Evolutionary conservation across 1,140 invertebrate species (phyloP).

Genomic region (Berghia stephanieae): DNA sequence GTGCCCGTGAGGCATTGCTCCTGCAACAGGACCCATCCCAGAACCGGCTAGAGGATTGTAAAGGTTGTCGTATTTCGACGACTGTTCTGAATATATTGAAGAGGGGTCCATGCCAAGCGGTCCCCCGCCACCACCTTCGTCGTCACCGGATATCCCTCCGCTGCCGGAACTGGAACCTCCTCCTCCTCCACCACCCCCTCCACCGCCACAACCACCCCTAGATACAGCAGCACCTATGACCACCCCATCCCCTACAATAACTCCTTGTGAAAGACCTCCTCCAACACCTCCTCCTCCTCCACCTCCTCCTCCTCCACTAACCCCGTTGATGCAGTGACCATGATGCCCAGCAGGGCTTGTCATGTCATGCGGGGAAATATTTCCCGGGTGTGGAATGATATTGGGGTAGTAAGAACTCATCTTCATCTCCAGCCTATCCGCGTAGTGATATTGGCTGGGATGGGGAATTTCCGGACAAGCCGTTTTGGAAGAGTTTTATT

Average conservation of each 20-base stretch:
- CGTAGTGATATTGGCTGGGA: too few species aligned
- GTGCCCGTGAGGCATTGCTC: background rate
- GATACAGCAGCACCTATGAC: too few species aligned
- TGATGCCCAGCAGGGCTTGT: background rate
- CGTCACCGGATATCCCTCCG: too few species aligned
- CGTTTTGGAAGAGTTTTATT: too few species aligned
- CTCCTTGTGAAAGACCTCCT: too few species aligned
- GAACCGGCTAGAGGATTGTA: background rate
- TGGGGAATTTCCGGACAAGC: background rate
- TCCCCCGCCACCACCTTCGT: too few species aligned
- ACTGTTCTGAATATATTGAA: background rate
- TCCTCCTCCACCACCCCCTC: background rate
- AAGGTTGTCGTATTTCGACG: background rate
- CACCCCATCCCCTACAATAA: too few species aligned
- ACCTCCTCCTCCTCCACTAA: too few species aligned
- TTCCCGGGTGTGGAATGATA: conserved; percentile 3
- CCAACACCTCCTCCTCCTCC: background rate
- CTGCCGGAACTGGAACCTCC: background rate
- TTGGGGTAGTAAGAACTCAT: conserved; percentile 26
- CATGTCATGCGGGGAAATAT: background rate
- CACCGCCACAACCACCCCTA: too few species aligned
- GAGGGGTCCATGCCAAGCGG: conserved; percentile 13
- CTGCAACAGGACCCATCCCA: background rate
- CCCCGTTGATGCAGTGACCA: too few species aligned
- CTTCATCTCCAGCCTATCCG: conserved; percentile 10